These are phyloP conservation scores for Patiria pectinifera DNA, from an alignment of 53 echinoderm and acorn worm species.

Conservation along the genomic window DNA sequence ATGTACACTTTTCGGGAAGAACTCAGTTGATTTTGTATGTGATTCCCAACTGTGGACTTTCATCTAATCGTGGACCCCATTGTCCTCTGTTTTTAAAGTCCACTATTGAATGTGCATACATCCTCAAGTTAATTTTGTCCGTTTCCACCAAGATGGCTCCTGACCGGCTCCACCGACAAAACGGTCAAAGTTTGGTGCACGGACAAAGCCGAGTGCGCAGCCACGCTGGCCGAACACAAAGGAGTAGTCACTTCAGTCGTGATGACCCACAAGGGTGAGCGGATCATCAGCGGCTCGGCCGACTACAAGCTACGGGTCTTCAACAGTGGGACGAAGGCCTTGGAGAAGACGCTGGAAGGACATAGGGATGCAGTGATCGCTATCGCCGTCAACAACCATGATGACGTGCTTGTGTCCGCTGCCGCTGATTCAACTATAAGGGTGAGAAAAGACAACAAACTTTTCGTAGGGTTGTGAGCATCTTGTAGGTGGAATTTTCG, in stretches of 20 bases:
- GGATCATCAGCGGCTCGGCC: conserved; percentile 82
- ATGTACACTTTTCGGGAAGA: no score
- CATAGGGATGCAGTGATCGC: conserved; percentile 82
- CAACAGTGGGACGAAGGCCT: conserved; percentile 67
- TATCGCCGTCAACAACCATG: conserved; percentile 87
- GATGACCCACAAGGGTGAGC: conserved; percentile 77
- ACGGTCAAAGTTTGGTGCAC: conserved; percentile 84
- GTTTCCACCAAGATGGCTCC: not conserved
- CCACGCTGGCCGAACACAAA: conserved; percentile 83
- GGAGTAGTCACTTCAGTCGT: conserved; percentile 78
- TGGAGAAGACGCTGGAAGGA: conserved; percentile 87
- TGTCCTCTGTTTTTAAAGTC: no score
- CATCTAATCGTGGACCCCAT: no score
- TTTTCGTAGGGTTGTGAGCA: not conserved
- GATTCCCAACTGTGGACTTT: no score
- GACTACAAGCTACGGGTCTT: conserved; percentile 84
- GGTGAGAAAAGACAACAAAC: conserved; percentile 42
- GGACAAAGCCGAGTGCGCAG: conserved; percentile 76
- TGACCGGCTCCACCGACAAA: conserved; percentile 81
- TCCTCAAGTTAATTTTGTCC: no score
- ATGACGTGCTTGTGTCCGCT: conserved; percentile 90
- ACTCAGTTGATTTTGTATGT: not conserved
- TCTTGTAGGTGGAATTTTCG: no score
- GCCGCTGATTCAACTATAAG: conserved; percentile 87
- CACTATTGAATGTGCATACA: no score